These are phyloP conservation scores for Folsomia manolachei DNA, from an alignment of 2,888 invertebrate genomes.

Conservation along the genomic window DNA sequence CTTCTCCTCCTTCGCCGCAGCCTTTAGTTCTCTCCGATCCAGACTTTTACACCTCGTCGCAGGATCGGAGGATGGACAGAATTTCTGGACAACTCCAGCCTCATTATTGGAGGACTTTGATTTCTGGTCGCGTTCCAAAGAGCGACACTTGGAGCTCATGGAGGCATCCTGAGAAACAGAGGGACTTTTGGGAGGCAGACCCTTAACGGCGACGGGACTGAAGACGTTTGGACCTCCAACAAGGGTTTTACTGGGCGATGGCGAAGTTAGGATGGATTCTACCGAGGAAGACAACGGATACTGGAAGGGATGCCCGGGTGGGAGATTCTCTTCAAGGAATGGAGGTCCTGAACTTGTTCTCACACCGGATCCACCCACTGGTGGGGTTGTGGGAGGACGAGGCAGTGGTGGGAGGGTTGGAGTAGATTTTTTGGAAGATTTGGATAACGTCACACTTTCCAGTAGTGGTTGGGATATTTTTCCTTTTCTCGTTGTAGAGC, in stretches of 20 bases:
- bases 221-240: conserved; percentile 37
- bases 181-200: conserved; percentile 48
- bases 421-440: not conserved
- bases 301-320: conserved; percentile 21
- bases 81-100: conserved; percentile 39
- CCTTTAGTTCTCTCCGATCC: conserved; percentile 44
- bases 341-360: conserved; percentile 50
- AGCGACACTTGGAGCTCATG: conserved; percentile 39
- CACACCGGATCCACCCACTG: not conserved
- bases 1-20: conserved; percentile 39
- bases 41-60: conserved; percentile 45
- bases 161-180: conserved; percentile 27
- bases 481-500: conserved; percentile 72
- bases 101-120: conserved; percentile 30
- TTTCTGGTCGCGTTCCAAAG: conserved; percentile 44
- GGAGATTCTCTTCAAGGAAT: conserved; percentile 30
- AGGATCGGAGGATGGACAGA: conserved; percentile 39
- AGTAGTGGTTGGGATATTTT: conserved; percentile 72
- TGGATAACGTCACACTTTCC: conserved; percentile 53
- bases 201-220: conserved; percentile 40
- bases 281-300: conserved; percentile 44
- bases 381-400: conserved; percentile 31
- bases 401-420: conserved; percentile 43
- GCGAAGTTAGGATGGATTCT: conserved; percentile 42
- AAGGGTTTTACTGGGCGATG: conserved; percentile 22